phyloP scores from a whole-genome alignment of 2,888 invertebrate species.

The Drosophila neoperkinsi region DNA sequence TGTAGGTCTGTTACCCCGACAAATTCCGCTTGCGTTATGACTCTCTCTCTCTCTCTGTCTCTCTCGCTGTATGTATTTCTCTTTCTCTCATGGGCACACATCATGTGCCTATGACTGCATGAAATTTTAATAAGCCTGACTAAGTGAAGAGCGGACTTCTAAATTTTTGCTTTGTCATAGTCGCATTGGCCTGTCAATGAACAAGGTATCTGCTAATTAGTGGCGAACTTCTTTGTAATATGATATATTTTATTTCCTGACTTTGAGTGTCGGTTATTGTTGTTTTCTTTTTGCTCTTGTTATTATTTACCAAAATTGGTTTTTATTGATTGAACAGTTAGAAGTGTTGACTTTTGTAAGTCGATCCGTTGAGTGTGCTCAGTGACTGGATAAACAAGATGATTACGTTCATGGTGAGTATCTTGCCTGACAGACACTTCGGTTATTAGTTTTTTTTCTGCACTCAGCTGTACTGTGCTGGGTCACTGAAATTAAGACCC shows the following conservation, averaged over 20 bases:
- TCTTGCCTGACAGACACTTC: slow-evolving; percentile 15
- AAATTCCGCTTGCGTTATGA: not conserved
- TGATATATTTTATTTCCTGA: slow-evolving; percentile 38
- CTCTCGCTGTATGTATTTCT: not conserved
- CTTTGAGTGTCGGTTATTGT: slow-evolving; percentile 10
- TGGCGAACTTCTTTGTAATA: slow-evolving; percentile 30
- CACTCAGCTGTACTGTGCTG: not conserved
- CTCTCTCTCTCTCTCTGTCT: not conserved
- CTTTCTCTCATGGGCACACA: slow-evolving; percentile 17
- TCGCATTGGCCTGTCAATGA: slow-evolving; percentile 23
- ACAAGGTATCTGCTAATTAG: slow-evolving; percentile 56
- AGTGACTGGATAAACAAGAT: slow-evolving; percentile 49
- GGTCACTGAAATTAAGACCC: slow-evolving; percentile 7
- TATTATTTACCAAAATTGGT: slow-evolving; percentile 39
- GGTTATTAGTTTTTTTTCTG: slow-evolving; percentile 53
- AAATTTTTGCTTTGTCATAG: slow-evolving; percentile 40
- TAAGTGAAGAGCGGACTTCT: slow-evolving; percentile 63
- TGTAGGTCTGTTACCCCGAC: slow-evolving; percentile 4
- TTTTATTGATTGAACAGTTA: slow-evolving; percentile 49
- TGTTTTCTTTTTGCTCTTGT: not conserved
- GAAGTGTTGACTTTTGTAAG: slow-evolving; percentile 41
- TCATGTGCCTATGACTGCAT: slow-evolving; percentile 68
- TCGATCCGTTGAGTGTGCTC: slow-evolving; percentile 33
- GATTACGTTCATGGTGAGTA: slow-evolving; percentile 13
- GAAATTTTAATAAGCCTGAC: slow-evolving; percentile 71